Percentiles rank a stretch among this genome's conserved stretches.
phyloP scores from a whole-genome alignment of 1,140 invertebrate genomes.

The Thaumetopoea pityocampa region DNA sequence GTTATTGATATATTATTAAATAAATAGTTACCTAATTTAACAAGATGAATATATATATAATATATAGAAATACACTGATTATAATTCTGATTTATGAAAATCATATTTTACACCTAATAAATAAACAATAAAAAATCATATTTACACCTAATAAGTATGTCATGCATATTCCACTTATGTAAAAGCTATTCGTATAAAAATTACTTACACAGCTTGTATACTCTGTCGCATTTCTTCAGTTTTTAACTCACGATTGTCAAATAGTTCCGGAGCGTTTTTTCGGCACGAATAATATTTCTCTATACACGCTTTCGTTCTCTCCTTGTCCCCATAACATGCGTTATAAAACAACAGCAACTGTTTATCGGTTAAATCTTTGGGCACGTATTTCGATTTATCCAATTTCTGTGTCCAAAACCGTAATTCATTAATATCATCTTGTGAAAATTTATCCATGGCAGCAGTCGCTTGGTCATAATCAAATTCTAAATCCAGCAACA shows the following conservation, averaged over 20 bases:
- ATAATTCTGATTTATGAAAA: no score
- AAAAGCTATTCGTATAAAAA: not conserved
- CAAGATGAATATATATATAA: no score
- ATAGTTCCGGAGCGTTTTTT: slow-evolving; percentile 77
- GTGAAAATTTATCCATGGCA: slow-evolving; percentile 58
- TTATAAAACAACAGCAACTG: slow-evolving; percentile 78
- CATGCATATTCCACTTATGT: no score
- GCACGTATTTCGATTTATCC: slow-evolving; percentile 68
- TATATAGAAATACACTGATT: no score
- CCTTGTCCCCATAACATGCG: slow-evolving; percentile 77
- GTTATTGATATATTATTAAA: no score
- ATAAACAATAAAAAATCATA: no score
- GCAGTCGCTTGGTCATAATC: slow-evolving; percentile 47
- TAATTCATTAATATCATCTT: slow-evolving; percentile 50
- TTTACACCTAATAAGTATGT: no score
- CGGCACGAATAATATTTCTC: slow-evolving; percentile 77
- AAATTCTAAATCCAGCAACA: slow-evolving; percentile 58
- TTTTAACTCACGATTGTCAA: slow-evolving; percentile 69
- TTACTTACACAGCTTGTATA: slow-evolving; percentile 69
- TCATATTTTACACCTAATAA: no score
- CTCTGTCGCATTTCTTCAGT: slow-evolving; percentile 48
- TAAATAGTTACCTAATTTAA: no score
- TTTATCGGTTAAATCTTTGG: slow-evolving; percentile 69
- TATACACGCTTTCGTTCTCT: slow-evolving; percentile 77
- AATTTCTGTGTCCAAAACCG: slow-evolving; percentile 53